These are phyloP conservation scores for Rhodeus uyekii DNA, from an alignment of 2,797 vertebrate genomes.

Conservation along the genomic window DNA sequence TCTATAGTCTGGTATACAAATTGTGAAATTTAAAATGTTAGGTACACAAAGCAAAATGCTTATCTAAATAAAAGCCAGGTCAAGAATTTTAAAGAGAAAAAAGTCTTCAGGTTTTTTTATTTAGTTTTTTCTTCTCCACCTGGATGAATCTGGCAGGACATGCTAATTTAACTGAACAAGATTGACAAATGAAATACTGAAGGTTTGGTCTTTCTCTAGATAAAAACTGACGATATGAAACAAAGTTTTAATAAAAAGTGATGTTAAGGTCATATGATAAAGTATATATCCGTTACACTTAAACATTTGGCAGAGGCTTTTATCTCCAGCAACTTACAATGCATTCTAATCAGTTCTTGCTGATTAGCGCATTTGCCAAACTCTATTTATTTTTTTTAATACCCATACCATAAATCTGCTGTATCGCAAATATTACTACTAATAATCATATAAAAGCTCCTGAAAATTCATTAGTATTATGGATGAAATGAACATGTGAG, in stretches of 20 bases:
- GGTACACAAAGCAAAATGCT: too few relatives aligned
- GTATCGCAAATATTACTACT: background rate
- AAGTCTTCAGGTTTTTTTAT: background rate
- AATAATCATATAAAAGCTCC: background rate
- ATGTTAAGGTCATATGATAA: background rate
- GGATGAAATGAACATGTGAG: background rate
- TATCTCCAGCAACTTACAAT: too few relatives aligned
- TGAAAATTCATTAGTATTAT: background rate
- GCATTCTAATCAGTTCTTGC: too few relatives aligned
- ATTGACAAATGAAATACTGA: background rate
- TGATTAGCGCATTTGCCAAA: too few relatives aligned
- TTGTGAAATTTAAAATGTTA: too few relatives aligned
- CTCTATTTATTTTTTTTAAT: too few relatives aligned
- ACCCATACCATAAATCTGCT: background rate
- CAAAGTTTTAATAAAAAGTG: background rate
- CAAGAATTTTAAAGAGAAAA: background rate
- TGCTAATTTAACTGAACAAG: background rate
- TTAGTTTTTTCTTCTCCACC: background rate
- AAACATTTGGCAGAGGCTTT: too few relatives aligned
- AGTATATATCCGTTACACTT: background rate
- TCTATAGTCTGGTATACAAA: too few relatives aligned
- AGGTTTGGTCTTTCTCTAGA: background rate
- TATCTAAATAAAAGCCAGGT: background rate
- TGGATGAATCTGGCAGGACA: background rate
- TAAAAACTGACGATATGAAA: background rate